These are phyloP conservation scores for Tortricodes alternella DNA, from an alignment of 2,888 invertebrate genomes.

Conservation along the genomic window DNA sequence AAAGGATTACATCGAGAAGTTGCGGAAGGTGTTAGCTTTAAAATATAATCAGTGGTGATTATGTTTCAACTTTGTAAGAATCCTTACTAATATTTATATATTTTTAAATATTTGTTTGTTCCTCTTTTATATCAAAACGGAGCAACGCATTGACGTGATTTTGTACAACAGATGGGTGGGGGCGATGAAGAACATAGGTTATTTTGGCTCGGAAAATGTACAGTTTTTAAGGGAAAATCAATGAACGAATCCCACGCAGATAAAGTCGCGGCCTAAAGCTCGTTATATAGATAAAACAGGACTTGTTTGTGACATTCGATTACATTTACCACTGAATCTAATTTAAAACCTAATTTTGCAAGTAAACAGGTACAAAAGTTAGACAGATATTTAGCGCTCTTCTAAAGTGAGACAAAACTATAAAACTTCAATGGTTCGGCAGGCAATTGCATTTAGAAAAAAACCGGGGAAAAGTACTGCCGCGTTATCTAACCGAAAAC, in stretches of 20 bases:
- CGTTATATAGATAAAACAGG: background rate
- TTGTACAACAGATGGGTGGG: too few relatives aligned
- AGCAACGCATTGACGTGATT: too few relatives aligned
- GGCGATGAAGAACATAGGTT: too few relatives aligned
- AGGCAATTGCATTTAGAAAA: conserved; percentile 55
- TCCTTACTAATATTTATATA: too few relatives aligned
- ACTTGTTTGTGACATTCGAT: background rate
- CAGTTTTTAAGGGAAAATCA: too few relatives aligned
- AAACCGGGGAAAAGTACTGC: conserved; percentile 28
- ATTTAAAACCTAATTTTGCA: conserved; percentile 12
- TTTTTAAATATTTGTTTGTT: too few relatives aligned
- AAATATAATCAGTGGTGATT: background rate
- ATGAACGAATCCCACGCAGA: too few relatives aligned
- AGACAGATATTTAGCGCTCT: conserved; percentile 28
- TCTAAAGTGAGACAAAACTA: conserved; percentile 47
- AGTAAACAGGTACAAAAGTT: conserved; percentile 40
- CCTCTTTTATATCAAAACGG: too few relatives aligned
- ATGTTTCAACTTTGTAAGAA: too few relatives aligned
- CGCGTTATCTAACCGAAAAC: conserved; percentile 73
- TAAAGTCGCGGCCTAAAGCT: too few relatives aligned
- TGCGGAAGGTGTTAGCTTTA: background rate
- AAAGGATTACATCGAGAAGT: background rate
- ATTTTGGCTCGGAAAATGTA: too few relatives aligned
- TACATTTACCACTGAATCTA: conserved; percentile 1
- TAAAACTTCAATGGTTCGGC: conserved; percentile 54